Evolutionary conservation across 2,888 invertebrate species (phyloP).

Genomic region (Philereme transversata): DNA sequence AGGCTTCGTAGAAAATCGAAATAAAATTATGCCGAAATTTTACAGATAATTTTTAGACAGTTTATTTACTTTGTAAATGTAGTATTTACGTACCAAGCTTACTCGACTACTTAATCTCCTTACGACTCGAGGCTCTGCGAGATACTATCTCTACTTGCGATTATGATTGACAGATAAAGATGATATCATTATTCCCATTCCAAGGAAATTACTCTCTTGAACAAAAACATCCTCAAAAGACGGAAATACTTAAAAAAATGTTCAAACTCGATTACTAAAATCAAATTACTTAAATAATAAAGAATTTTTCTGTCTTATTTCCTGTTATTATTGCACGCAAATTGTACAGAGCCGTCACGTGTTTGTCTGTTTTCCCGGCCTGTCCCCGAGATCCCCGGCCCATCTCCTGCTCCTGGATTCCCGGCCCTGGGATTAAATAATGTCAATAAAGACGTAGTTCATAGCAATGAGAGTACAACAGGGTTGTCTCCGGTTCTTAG

Average conservation of each 20-base stretch:
- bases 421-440: constrained; percentile 40
- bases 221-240: neutral
- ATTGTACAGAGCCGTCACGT: constrained; percentile 20
- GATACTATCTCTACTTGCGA: neutral
- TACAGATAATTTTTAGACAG: neutral
- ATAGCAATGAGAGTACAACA: constrained; percentile 27
- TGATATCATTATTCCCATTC: neutral
- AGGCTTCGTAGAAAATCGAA: constrained; percentile 9
- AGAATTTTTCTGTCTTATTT: constrained; percentile 7
- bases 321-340: constrained; percentile 6
- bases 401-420: too few relatives aligned
- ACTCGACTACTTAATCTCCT: too few relatives aligned
- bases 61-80: neutral
- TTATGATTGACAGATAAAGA: neutral
- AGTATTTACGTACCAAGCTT: too few relatives aligned
- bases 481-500: constrained; percentile 27
- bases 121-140: neutral
- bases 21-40: constrained; percentile 16
- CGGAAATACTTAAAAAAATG: neutral
- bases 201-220: neutral
- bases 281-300: constrained; percentile 13
- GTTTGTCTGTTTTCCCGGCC: constrained; percentile 18
- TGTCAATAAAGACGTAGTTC: constrained; percentile 40
- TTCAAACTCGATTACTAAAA: neutral
- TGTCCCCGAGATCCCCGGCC: constrained; percentile 14